phyloP scores from a whole-genome alignment of 2,113 vertebrate species.

The Panurus biarmicus region DNA sequence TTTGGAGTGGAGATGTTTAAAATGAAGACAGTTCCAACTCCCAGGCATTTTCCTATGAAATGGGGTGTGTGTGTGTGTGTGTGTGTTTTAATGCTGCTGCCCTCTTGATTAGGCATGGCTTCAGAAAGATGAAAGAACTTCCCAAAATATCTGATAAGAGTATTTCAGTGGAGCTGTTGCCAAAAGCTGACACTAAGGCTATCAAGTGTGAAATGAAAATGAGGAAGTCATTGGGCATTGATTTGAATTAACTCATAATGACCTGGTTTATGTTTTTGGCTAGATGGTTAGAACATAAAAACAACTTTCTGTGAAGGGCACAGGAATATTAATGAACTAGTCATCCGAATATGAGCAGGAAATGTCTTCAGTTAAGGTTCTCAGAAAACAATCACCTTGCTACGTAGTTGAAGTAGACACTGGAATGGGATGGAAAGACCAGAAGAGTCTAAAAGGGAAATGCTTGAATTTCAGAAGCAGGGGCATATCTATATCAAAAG shows the following conservation, averaged over 20 bases:
- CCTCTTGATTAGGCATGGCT: background rate
- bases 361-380: background rate
- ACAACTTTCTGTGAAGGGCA: slow-evolving; percentile 27
- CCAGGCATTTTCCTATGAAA: background rate
- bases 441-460: background rate
- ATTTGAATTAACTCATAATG: slow-evolving; percentile 27
- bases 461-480: background rate
- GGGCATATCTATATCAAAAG: background rate
- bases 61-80: background rate
- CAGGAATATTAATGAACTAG: background rate
- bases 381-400: background rate
- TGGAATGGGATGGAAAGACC: background rate
- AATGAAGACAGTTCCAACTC: background rate
- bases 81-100: background rate
- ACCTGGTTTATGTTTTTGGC: slow-evolving; percentile 23
- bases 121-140: background rate
- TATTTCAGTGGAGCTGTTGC: background rate
- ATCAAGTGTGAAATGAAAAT: slow-evolving; percentile 32
- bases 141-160: background rate
- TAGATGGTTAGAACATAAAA: background rate
- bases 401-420: background rate
- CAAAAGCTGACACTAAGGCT: background rate
- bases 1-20: background rate
- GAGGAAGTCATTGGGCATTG: background rate
- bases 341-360: background rate